These are phyloP conservation scores for Drosophila cracens DNA, from an alignment of 2,888 invertebrate species.

Conservation along the genomic window DNA sequence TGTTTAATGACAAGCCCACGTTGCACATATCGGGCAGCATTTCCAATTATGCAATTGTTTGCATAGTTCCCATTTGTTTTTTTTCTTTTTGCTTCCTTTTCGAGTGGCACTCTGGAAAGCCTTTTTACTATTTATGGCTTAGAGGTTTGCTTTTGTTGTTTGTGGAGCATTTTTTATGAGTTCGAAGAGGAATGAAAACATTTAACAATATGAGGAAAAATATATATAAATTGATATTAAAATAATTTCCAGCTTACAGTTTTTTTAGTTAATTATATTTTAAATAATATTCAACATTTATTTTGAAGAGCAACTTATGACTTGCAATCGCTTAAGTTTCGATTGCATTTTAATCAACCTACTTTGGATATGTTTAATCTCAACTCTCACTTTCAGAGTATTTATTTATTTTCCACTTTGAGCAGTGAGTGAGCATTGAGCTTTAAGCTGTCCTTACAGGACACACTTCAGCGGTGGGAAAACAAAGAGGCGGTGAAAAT, in stretches of 20 bases:
- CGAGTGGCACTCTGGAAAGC: conserved; percentile 31
- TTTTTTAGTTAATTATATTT: too few relatives aligned
- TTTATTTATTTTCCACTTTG: conserved; percentile 22
- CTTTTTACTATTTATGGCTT: conserved; percentile 21
- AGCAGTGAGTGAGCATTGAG: not conserved
- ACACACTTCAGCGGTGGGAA: conserved; percentile 23
- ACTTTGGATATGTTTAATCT: not conserved
- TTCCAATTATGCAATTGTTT: conserved; percentile 63
- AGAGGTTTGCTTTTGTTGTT: not conserved
- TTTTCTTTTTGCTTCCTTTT: not conserved
- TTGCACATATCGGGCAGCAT: conserved; percentile 47
- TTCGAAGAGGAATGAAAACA: not conserved
- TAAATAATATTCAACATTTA: too few relatives aligned
- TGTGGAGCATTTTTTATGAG: not conserved
- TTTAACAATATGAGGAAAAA: not conserved
- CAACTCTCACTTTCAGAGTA: conserved; percentile 20
- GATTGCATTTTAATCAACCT: conserved; percentile 12
- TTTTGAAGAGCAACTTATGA: too few relatives aligned
- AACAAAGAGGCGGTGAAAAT: conserved; percentile 29
- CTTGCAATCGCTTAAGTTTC: not conserved
- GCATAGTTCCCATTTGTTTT: conserved; percentile 5
- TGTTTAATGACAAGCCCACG: conserved; percentile 50
- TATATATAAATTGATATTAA: not conserved
- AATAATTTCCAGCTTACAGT: too few relatives aligned
- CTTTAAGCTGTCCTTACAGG: conserved; percentile 14